phyloP scores from a whole-genome alignment of 2,797 vertebrate species.

The Tragelaphus eurycerus region DNA sequence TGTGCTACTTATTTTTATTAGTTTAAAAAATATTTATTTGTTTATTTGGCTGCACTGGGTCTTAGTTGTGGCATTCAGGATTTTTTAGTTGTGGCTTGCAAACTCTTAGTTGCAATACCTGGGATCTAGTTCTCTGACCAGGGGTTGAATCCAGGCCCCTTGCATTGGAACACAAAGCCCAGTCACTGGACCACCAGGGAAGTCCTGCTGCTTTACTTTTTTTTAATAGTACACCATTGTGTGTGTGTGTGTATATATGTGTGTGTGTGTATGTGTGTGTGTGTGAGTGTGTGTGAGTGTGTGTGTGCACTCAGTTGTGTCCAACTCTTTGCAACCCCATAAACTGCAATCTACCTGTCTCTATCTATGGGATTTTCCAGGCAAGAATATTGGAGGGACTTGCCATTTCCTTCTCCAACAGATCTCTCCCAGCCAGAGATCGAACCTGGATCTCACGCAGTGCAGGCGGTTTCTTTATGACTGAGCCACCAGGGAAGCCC shows the following conservation, averaged over 20 bases:
- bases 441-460: background rate
- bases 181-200: background rate
- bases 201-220: background rate
- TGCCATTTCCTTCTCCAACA: background rate
- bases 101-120: background rate
- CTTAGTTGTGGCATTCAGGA: background rate
- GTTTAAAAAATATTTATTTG: background rate
- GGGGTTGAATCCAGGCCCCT: background rate
- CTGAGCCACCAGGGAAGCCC: background rate
- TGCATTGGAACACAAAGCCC: background rate
- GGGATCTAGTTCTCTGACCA: background rate
- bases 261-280: background rate
- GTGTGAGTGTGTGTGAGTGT: background rate
- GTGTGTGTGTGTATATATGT: rapidly evolving
- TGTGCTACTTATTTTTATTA: background rate
- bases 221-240: background rate
- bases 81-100: background rate
- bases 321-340: background rate
- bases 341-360: background rate
- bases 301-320: background rate
- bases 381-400: background rate
- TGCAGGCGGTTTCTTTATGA: background rate
- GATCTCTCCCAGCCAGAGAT: background rate
- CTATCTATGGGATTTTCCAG: background rate
- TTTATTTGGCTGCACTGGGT: background rate